Conservation (phyloP, 2,888 invertebrate species). For the Lochmaea crataegi region DNA sequence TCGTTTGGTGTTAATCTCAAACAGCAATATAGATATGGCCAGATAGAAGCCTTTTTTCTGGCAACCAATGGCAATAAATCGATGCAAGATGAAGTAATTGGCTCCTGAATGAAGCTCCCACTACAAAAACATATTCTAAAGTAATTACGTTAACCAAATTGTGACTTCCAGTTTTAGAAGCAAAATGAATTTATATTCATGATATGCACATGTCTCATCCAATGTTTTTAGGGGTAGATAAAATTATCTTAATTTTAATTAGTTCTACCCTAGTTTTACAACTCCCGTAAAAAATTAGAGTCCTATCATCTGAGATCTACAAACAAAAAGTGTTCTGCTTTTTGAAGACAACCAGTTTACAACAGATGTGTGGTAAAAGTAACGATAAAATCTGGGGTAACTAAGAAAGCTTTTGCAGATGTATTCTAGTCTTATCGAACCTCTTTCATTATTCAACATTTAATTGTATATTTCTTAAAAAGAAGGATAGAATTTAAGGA, state of each 20-base stretch:
- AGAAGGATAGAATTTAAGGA: too few species aligned
- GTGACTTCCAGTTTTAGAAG: not conserved
- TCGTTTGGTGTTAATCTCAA: too few species aligned
- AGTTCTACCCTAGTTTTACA: slow-evolving; percentile 15
- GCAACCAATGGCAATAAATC: too few species aligned
- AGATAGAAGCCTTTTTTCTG: too few species aligned
- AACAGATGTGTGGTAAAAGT: not conserved
- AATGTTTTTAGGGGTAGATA: slow-evolving; percentile 16
- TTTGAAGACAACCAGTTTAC: not conserved
- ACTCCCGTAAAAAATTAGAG: not conserved
- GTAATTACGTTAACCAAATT: not conserved
- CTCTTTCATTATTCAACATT: not conserved
- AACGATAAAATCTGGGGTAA: not conserved
- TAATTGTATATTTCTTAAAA: not conserved
- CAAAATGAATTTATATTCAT: not conserved
- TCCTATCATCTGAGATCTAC: slow-evolving; percentile 22
- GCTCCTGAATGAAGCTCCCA: too few species aligned
- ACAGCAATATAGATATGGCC: too few species aligned
- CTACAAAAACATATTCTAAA: not conserved
- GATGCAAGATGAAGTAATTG: too few species aligned
- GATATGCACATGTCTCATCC: not conserved
- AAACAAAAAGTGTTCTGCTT: slow-evolving; percentile 13
- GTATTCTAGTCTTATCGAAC: not conserved
- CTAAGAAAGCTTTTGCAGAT: not conserved
- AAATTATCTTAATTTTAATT: slow-evolving; percentile 13